These are phyloP conservation scores for Synergus umbraculus DNA, from an alignment of 2,888 invertebrate genomes.

Conservation along the genomic window DNA sequence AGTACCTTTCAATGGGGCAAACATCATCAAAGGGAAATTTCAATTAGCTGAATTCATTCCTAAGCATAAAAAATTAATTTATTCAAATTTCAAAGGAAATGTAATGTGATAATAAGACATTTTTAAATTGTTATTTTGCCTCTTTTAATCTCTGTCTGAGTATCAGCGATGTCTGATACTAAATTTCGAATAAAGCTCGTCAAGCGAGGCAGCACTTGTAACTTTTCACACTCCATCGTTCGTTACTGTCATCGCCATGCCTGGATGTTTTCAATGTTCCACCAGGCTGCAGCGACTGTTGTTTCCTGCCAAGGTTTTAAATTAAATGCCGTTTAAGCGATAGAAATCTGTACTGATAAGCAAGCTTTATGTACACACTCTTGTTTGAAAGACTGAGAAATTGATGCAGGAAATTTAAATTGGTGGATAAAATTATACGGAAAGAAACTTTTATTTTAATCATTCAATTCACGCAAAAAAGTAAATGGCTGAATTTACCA, in stretches of 20 bases:
- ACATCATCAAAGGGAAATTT: no score
- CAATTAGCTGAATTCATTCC: no score
- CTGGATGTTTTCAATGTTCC: neutral
- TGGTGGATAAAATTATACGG: no score
- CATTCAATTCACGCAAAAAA: no score
- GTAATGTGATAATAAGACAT: neutral
- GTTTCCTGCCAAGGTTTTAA: neutral
- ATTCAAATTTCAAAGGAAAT: fast-evolving
- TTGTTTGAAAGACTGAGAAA: neutral
- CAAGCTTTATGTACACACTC: neutral
- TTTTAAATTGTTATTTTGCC: neutral
- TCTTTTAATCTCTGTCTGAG: neutral
- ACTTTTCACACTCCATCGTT: slow-evolving; percentile 6
- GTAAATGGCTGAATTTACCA: no score
- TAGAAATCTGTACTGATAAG: neutral
- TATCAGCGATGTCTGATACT: neutral
- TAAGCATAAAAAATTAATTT: neutral
- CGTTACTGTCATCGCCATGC: neutral
- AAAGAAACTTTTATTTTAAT: no score
- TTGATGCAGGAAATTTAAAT: neutral
- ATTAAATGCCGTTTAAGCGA: neutral
- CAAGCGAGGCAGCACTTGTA: neutral
- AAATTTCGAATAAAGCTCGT: slow-evolving; percentile 1
- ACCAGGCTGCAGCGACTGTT: neutral
- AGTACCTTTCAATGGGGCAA: no score